These are phyloP conservation scores for Drosophila maculinotata DNA, from an alignment of 2,888 invertebrate genomes.

Conservation along the genomic window DNA sequence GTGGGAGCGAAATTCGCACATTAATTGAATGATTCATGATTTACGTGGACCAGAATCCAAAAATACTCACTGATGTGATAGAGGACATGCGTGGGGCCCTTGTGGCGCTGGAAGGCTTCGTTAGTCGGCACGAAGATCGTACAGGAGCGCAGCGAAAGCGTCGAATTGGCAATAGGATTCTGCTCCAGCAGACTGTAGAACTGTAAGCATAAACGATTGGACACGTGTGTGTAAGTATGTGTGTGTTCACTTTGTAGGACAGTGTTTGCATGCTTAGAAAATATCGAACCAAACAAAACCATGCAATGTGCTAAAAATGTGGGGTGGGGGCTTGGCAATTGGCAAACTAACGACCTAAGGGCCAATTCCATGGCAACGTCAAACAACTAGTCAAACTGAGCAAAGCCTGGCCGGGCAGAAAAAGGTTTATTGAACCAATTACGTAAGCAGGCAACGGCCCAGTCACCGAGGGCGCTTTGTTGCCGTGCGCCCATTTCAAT, in stretches of 20 bases:
- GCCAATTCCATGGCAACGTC: conserved; percentile 70
- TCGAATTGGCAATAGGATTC: conserved; percentile 90
- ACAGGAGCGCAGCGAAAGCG: conserved; percentile 90
- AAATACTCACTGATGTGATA: conserved; percentile 93
- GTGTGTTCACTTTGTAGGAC: conserved; percentile 15
- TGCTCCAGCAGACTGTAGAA: conserved; percentile 91
- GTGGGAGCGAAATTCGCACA: conserved; percentile 4
- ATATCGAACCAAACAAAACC: conserved; percentile 53
- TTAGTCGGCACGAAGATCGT: conserved; percentile 96
- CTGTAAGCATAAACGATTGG: conserved; percentile 85
- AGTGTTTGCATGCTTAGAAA: conserved; percentile 27
- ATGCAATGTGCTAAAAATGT: conserved; percentile 30
- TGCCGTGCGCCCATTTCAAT: conserved; percentile 36
- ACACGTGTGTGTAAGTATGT: conserved; percentile 4
- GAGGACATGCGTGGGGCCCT: conserved; percentile 87
- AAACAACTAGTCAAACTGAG: conserved; percentile 58
- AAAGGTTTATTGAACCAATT: conserved; percentile 80
- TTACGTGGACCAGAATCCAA: not conserved
- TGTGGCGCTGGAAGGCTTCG: conserved; percentile 92
- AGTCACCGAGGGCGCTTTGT: conserved; percentile 20
- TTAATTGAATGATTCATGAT: conserved; percentile 22
- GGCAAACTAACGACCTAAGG: conserved; percentile 52
- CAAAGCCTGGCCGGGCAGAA: conserved; percentile 13
- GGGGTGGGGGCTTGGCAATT: conserved; percentile 45
- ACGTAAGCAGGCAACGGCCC: conserved; percentile 56